Conservation (phyloP, 2,113 vertebrate genomes). For the Gnathonemus longibarbis region DNA sequence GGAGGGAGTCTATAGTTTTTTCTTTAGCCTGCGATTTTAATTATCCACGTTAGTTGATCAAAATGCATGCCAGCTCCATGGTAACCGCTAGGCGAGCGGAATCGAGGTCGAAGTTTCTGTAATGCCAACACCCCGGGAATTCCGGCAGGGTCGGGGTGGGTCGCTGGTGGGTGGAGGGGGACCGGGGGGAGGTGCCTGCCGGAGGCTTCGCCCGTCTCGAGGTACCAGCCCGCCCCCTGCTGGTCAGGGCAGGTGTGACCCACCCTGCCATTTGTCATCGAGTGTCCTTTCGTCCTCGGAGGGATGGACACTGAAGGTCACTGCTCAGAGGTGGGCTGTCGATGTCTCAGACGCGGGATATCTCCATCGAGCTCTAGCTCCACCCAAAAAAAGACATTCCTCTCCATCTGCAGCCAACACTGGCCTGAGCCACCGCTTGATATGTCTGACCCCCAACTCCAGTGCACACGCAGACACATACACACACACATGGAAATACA, state of each 20-base stretch:
- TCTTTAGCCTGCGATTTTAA: constrained; percentile 12
- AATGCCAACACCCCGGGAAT: constrained; percentile 2
- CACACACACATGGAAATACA: neutral
- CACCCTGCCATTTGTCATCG: neutral
- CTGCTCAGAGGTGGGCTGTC: neutral
- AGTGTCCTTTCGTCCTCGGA: neutral
- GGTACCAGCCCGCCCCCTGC: constrained; percentile 9
- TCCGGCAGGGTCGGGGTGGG: neutral
- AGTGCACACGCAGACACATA: neutral
- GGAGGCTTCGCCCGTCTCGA: constrained; percentile 20
- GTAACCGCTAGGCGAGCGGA: constrained; percentile 32
- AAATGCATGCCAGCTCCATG: constrained; percentile 33
- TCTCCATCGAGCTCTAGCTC: neutral
- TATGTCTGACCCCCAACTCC: neutral
- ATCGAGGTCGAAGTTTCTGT: neutral
- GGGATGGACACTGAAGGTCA: neutral
- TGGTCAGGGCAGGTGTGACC: neutral
- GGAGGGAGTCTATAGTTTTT: neutral
- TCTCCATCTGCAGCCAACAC: neutral
- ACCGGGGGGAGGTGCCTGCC: constrained; percentile 4
- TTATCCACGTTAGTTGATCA: constrained; percentile 31
- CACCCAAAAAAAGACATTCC: neutral
- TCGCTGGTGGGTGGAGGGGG: neutral
- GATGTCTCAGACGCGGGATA: neutral
- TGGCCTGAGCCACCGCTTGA: neutral